A percentile compares a stretch with the other conserved stretches of the same genome.
These are phyloP conservation scores for Drosophila pseudotalamancana DNA, from an alignment of 2,888 invertebrate genomes.

Conservation along the genomic window DNA sequence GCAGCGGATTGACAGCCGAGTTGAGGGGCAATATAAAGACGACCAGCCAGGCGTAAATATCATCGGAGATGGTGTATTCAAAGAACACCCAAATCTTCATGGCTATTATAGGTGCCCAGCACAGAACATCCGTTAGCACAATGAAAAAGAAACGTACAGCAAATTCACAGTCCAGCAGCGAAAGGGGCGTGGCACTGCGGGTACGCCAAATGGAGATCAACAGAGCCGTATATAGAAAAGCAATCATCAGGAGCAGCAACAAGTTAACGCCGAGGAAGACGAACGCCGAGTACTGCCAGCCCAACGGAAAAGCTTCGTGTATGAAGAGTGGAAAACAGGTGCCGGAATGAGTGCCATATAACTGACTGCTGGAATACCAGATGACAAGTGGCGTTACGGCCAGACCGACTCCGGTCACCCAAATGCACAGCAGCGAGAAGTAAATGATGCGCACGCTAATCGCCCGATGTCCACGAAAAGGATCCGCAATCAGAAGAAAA, in stretches of 20 bases:
- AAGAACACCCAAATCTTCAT: conserved; percentile 87
- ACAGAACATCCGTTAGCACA: conserved; percentile 88
- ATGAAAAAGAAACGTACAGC: conserved; percentile 89
- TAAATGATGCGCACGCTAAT: conserved; percentile 86
- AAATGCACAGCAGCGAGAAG: conserved; percentile 86
- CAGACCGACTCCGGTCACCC: conserved; percentile 86
- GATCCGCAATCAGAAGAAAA: conserved; percentile 87
- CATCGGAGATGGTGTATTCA: conserved; percentile 86
- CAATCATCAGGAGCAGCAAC: conserved; percentile 86
- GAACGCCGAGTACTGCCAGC: conserved; percentile 90
- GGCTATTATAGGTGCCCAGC: conserved; percentile 89
- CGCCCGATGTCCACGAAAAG: conserved; percentile 86
- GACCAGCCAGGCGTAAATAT: conserved; percentile 88
- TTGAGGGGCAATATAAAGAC: conserved; percentile 89
- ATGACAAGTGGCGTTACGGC: conserved; percentile 88
- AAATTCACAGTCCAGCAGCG: conserved; percentile 87
- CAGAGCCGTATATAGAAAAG: conserved; percentile 87
- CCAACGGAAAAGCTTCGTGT: conserved; percentile 87
- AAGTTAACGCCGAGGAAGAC: conserved; percentile 89
- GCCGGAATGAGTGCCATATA: conserved; percentile 88
- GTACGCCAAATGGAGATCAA: conserved; percentile 88
- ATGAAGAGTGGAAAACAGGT: conserved; percentile 90
- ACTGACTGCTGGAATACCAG: conserved; percentile 87
- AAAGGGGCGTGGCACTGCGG: conserved; percentile 86
- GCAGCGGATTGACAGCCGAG: conserved; percentile 88